Conservation (phyloP, 1,140 invertebrate species). For the Periplaneta americana region DNA sequence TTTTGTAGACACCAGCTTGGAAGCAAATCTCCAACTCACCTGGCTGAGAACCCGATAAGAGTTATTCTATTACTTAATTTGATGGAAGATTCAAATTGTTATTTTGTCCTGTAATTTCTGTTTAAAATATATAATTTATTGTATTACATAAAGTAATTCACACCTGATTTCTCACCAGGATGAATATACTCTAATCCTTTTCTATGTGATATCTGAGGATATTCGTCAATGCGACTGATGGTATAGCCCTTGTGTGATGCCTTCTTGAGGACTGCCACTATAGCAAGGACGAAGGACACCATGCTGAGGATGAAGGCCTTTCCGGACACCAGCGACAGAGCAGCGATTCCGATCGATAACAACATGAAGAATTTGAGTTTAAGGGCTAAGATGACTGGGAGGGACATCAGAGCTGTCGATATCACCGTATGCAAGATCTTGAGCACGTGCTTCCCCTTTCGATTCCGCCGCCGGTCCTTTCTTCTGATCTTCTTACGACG, state of each 20-base stretch:
- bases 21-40: no score
- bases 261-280: background rate
- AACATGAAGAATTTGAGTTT: conserved; percentile 1
- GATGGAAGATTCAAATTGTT: no score
- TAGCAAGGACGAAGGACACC: background rate
- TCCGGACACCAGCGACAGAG: background rate
- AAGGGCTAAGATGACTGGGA: background rate
- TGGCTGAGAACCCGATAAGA: no score
- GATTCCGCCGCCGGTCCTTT: background rate
- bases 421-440: background rate
- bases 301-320: background rate
- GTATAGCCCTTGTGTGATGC: background rate
- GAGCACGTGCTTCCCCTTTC: background rate
- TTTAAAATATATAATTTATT: no score
- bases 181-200: background rate
- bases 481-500: background rate
- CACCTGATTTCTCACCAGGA: background rate
- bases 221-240: background rate
- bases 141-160: background rate
- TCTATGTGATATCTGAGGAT: background rate
- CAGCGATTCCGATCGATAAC: background rate
- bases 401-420: background rate
- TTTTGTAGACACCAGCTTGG: no score
- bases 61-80: no score
- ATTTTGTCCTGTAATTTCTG: no score